Conservation (phyloP, 2,888 invertebrate species). For the Xestia sexstrigata region DNA sequence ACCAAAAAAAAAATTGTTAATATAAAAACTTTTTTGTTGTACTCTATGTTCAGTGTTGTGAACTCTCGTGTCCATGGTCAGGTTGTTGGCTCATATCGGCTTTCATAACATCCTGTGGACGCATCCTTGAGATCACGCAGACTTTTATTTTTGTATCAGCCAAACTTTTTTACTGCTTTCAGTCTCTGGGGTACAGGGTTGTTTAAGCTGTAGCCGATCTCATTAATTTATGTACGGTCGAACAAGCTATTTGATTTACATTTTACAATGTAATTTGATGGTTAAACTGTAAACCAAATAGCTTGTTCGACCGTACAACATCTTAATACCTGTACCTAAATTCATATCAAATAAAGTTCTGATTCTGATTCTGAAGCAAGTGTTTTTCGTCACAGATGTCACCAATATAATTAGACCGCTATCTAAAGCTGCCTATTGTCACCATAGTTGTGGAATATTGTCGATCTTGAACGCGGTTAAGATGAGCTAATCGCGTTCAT, state of each 20-base stretch:
- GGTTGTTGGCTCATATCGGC: slow-evolving; percentile 34
- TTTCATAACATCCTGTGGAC: slow-evolving; percentile 55
- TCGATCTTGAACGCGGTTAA: neutral
- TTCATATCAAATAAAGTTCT: too few species aligned
- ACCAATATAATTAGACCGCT: too few species aligned
- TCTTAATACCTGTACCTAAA: too few species aligned
- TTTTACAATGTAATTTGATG: too few species aligned
- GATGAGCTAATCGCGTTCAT: neutral
- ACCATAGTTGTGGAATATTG: neutral
- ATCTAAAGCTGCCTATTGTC: neutral
- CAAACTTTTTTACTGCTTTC: neutral
- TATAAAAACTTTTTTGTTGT: slow-evolving; percentile 3
- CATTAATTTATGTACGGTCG: too few species aligned
- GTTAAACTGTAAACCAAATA: too few species aligned
- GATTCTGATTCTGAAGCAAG: too few species aligned
- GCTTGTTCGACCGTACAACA: too few species aligned
- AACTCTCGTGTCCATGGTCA: slow-evolving; percentile 34
- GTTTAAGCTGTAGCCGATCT: too few species aligned
- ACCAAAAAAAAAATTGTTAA: neutral
- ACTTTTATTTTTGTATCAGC: slow-evolving; percentile 23
- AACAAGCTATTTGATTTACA: too few species aligned
- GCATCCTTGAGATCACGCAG: slow-evolving; percentile 36
- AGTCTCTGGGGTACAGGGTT: neutral
- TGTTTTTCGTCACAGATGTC: too few species aligned
- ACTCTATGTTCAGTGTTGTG: slow-evolving; percentile 8